Evolutionary conservation across 1,140 invertebrate species (phyloP).

Genomic region (Pogonomyrmex barbatus): DNA sequence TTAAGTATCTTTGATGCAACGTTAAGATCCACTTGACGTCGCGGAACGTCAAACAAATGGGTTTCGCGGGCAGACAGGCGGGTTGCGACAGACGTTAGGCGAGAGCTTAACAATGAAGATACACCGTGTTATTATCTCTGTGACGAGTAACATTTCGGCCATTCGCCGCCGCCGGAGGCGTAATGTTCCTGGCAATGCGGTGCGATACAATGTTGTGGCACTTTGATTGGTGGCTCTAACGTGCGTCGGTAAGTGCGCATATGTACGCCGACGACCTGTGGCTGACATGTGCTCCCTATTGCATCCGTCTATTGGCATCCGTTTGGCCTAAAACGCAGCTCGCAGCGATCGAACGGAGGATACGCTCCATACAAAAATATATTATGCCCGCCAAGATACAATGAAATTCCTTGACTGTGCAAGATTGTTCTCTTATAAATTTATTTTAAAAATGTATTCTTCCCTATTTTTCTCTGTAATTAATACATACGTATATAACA

Average conservation of each 20-base stretch:
- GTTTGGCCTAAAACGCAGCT: conserved; percentile 58
- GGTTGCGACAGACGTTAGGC: conserved; percentile 23
- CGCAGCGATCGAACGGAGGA: not conserved
- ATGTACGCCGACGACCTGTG: conserved; percentile 58
- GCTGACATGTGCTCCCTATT: conserved; percentile 66
- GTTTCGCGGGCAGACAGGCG: not conserved
- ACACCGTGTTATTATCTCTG: conserved; percentile 25
- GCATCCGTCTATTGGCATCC: conserved; percentile 51
- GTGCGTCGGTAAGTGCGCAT: conserved; percentile 46
- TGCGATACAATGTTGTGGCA: conserved; percentile 62
- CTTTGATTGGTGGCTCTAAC: conserved; percentile 68
- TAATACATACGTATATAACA: not conserved
- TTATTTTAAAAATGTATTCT: not conserved
- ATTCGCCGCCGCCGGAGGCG: conserved; percentile 40
- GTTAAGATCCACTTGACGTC: conserved; percentile 36
- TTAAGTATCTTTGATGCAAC: conserved; percentile 39
- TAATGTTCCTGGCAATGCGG: conserved; percentile 67
- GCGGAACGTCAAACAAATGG: conserved; percentile 33
- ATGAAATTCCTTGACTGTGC: not conserved
- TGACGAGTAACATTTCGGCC: conserved; percentile 58
- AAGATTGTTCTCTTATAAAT: not conserved
- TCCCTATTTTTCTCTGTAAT: not conserved
- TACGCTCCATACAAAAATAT: not conserved
- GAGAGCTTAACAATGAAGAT: conserved; percentile 32
- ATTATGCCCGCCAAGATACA: not conserved